Conservation (phyloP, 2,797 vertebrate genomes). For the Protosalanx chinensis region DNA sequence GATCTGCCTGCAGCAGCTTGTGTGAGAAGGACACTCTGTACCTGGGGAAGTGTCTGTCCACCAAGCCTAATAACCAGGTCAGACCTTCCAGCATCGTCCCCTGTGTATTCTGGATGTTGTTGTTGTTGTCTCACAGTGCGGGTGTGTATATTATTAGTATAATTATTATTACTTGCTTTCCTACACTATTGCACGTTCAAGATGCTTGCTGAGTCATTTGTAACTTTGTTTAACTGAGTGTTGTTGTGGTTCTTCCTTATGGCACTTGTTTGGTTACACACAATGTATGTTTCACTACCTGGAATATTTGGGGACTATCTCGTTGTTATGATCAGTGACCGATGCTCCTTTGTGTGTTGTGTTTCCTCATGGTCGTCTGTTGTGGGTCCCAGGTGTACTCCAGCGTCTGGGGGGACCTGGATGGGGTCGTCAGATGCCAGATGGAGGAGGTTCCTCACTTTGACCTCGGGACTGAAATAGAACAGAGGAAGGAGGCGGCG, state of each 20-base stretch:
- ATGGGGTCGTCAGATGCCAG: slow-evolving; percentile 93
- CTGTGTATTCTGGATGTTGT: not conserved
- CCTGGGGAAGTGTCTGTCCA: slow-evolving; percentile 92
- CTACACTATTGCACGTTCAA: no score
- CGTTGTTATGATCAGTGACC: no score
- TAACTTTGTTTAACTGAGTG: no score
- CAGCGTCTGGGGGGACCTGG: slow-evolving; percentile 91
- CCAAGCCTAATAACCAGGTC: slow-evolving; percentile 90
- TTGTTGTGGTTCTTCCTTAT: no score
- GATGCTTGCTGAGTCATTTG: no score
- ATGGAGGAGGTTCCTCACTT: slow-evolving; percentile 84
- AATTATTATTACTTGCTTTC: no score
- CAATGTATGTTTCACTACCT: no score
- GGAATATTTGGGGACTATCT: no score
- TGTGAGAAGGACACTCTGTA: slow-evolving; percentile 93
- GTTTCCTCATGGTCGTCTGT: not conserved
- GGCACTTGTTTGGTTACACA: no score
- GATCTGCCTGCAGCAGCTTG: slow-evolving; percentile 91
- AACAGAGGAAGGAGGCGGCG: slow-evolving; percentile 82
- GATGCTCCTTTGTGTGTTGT: not conserved
- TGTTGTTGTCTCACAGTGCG: not conserved
- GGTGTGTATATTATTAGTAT: not conserved
- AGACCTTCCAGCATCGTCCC: slow-evolving; percentile 20
- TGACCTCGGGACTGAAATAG: slow-evolving; percentile 84
- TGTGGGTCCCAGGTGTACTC: slow-evolving; percentile 81